A percentile compares a stretch with the other conserved stretches of the same genome.
phyloP scores from a whole-genome alignment of 2,113 vertebrate species.

The Syngnathoides biaculeatus region DNA sequence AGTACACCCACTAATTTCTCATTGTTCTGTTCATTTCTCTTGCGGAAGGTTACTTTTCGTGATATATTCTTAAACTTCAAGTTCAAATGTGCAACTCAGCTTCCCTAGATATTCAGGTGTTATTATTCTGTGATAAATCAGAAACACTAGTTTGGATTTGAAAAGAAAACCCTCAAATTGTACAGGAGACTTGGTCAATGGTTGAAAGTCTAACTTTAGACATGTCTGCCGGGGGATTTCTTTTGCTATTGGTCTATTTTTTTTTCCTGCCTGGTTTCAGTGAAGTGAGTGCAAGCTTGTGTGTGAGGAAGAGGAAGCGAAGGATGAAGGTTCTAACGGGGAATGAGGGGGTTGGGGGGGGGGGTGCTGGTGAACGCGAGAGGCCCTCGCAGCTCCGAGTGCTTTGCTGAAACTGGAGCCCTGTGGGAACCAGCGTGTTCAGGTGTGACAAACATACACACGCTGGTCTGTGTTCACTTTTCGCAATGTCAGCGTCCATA shows the following conservation, averaged over 20 bases:
- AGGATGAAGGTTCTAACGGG: not conserved
- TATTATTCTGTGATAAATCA: not conserved
- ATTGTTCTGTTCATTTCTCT: no score
- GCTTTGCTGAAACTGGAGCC: conserved; percentile 69
- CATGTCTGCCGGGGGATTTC: conserved; percentile 38
- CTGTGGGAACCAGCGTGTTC: conserved; percentile 74
- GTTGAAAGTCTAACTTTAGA: not conserved
- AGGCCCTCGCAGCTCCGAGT: not conserved
- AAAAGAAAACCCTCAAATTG: not conserved
- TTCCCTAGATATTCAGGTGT: no score
- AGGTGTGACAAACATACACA: not conserved
- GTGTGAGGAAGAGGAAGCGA: no score
- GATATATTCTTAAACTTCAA: no score
- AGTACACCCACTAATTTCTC: no score
- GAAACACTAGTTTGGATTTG: not conserved
- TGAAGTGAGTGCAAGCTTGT: conserved; percentile 30
- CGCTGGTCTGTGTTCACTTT: not conserved
- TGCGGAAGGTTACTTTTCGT: no score
- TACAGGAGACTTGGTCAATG: not conserved
- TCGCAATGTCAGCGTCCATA: not conserved
- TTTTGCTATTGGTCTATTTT: conserved; percentile 63
- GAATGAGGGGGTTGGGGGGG: conserved; percentile 23
- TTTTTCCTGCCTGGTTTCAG: conserved; percentile 68
- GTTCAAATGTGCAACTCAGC: no score
- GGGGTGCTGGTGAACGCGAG: conserved; percentile 54